Evolutionary conservation across 2,888 invertebrate genomes (phyloP).

Genomic region (Tenthredo notha): DNA sequence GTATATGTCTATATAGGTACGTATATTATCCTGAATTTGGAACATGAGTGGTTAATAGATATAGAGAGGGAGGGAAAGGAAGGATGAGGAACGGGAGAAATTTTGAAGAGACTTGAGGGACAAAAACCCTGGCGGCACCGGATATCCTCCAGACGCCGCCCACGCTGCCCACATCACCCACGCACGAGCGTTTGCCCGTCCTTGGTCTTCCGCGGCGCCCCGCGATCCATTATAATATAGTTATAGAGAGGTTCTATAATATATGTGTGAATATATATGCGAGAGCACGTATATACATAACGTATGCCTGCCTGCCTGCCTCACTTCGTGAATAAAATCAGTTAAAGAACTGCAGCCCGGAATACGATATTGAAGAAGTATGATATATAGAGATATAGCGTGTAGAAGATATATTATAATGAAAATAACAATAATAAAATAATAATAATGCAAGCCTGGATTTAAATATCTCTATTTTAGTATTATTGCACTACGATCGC

Average conservation of each 20-base stretch:
- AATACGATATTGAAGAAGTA: background rate
- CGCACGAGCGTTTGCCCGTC: constrained; percentile 57
- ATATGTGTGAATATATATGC: constrained; percentile 1
- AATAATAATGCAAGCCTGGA: background rate
- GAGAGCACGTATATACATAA: background rate
- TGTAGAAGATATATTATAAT: background rate
- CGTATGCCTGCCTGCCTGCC: background rate
- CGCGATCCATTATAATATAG: constrained; percentile 18
- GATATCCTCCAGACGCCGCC: constrained; percentile 75
- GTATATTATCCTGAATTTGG: constrained; percentile 1
- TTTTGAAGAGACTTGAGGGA: constrained; percentile 52
- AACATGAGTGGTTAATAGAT: background rate
- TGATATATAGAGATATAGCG: background rate
- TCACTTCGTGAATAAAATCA: background rate
- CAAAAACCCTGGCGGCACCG: constrained; percentile 69
- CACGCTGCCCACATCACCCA: constrained; percentile 58
- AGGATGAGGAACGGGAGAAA: constrained; percentile 50
- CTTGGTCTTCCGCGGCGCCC: constrained; percentile 43
- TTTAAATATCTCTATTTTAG: background rate
- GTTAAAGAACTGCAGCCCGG: constrained; percentile 13
- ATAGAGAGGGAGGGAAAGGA: constrained; percentile 46
- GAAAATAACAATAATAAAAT: background rate
- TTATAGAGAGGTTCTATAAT: background rate
- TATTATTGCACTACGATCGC: background rate
- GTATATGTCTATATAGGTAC: background rate